Evolutionary conservation across 2,797 vertebrate species (phyloP).

Genomic region (Sciurus vulgaris): DNA sequence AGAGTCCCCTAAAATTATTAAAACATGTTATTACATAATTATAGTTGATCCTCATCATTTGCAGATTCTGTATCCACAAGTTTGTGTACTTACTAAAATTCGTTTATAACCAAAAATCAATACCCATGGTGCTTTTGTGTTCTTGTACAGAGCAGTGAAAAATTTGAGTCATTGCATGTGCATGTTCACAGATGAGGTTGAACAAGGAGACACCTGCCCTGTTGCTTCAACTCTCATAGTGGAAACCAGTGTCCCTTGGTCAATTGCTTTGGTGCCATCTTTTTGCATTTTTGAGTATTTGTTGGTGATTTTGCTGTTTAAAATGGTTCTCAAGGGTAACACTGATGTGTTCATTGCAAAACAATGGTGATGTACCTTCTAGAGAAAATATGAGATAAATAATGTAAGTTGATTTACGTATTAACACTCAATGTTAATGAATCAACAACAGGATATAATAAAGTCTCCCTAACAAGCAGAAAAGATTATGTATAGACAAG

Average conservation of each 20-base stretch:
- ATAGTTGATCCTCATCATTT: background rate
- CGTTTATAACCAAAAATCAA: background rate
- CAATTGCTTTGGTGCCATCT: background rate
- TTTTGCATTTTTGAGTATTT: background rate
- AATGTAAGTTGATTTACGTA: background rate
- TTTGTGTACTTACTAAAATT: background rate
- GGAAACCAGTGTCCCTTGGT: background rate
- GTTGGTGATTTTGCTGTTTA: background rate
- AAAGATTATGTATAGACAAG: background rate
- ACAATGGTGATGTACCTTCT: background rate
- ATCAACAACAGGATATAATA: background rate
- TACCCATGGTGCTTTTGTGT: background rate
- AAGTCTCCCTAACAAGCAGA: background rate
- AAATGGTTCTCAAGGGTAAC: background rate
- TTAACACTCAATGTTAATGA: background rate
- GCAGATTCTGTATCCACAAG: background rate
- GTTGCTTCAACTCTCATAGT: background rate
- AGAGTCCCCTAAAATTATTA: background rate
- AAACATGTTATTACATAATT: background rate
- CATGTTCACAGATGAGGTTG: background rate
- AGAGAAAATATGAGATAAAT: background rate
- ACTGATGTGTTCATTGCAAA: background rate
- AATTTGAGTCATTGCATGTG: background rate
- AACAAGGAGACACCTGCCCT: background rate
- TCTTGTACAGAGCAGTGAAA: background rate